Conservation (phyloP, 2,888 invertebrate genomes). For the Amphipyra tragopoginis region DNA sequence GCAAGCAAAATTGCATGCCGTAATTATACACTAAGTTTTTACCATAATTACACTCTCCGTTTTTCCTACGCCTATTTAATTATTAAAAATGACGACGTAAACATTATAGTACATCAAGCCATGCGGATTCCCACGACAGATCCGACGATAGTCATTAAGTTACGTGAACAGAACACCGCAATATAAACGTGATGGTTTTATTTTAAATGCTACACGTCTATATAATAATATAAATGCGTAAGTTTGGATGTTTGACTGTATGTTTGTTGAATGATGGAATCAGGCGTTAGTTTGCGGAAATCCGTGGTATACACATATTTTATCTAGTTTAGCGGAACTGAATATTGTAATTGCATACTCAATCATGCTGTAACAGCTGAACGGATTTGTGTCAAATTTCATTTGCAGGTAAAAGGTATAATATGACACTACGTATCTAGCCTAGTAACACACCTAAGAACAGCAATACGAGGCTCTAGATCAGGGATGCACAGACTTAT, state of each 20-base stretch:
- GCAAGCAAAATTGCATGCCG: background rate
- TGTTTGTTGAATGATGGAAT: no score
- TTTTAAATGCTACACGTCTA: constrained; percentile 21
- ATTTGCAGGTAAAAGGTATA: no score
- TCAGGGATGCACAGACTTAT: no score
- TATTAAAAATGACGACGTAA: constrained; percentile 24
- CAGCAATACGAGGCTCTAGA: no score
- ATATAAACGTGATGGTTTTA: constrained; percentile 46
- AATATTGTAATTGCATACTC: no score
- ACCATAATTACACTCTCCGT: constrained; percentile 5
- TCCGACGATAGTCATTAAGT: constrained; percentile 18
- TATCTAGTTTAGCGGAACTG: no score
- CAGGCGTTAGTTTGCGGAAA: no score
- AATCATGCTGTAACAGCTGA: no score
- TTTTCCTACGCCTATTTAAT: constrained; percentile 20
- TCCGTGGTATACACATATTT: no score
- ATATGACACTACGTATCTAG: no score
- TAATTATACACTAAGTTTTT: constrained; percentile 4
- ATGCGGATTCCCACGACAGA: constrained; percentile 34
- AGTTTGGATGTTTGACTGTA: background rate
- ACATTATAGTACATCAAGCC: constrained; percentile 3
- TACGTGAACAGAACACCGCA: constrained; percentile 39
- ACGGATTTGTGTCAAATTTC: no score
- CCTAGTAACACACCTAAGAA: no score
- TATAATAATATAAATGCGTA: background rate